Percentiles rank a stretch among this genome's conserved stretches.
These are phyloP conservation scores for Triplophysa bombifrons DNA, from an alignment of 2,797 vertebrate species.

Conservation along the genomic window DNA sequence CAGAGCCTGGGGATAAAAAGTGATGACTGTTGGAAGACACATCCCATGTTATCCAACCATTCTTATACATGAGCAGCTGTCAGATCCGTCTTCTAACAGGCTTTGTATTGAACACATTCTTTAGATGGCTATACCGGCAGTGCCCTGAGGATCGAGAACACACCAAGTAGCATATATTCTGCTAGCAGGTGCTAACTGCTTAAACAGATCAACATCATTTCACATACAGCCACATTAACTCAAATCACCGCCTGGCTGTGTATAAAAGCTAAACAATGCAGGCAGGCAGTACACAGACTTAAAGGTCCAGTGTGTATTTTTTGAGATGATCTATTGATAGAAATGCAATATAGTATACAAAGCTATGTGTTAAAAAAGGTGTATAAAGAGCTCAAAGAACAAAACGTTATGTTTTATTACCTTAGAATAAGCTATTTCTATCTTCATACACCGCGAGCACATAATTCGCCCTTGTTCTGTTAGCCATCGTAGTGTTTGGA, in stretches of 20 bases:
- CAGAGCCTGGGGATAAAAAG: constrained; percentile 36
- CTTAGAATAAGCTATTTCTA: too few species aligned
- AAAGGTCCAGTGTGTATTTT: too few species aligned
- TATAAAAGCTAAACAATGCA: too few species aligned
- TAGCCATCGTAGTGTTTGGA: too few species aligned
- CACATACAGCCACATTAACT: constrained; percentile 13
- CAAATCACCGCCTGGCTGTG: background rate
- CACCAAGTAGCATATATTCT: constrained; percentile 1
- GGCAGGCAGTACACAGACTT: too few species aligned
- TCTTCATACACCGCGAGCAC: too few species aligned
- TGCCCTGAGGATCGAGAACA: background rate
- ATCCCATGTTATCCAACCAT: constrained; percentile 54
- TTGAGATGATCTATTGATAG: too few species aligned
- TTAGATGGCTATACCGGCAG: constrained; percentile 2
- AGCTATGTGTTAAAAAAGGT: too few species aligned
- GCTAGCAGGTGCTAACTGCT: constrained; percentile 39
- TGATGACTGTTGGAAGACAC: constrained; percentile 46
- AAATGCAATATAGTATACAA: too few species aligned
- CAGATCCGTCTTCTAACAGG: constrained; percentile 15
- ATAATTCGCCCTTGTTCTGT: too few species aligned
- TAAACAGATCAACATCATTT: constrained; percentile 40
- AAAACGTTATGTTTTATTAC: too few species aligned
- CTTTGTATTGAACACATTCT: constrained; percentile 10
- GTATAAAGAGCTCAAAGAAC: too few species aligned
- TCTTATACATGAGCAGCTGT: constrained; percentile 43